Base-by-base conservation (phyloP, 2,888 invertebrate species). In the Ditula angustiorana region DNA sequence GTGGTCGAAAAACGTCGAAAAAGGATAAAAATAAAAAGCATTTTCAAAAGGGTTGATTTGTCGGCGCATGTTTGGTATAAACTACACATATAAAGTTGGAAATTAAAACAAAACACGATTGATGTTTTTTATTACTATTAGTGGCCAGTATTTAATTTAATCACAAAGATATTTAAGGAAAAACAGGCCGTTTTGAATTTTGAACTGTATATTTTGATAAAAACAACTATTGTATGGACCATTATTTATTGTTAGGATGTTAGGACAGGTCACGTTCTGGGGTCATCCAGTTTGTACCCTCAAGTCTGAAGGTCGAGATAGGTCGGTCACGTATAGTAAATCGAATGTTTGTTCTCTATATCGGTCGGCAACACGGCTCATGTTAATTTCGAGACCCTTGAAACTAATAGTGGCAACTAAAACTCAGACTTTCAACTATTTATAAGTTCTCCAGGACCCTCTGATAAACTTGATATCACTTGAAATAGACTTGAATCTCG, bases 271-370 rank as follows among this genome's bases (percentile, higher is more conserved):
- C 77, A 77, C 71, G 75, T 78, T 72, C 68, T 55, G 74, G 73
- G 70, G 76, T 76, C 77, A 44, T 67, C 66, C 59, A 67, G 65
- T 67, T 72, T 21, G 30, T 52, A 26, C 19, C n/a, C 52, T 62
- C 68, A 62, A 72, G 68, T 70, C 68, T 72, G 67, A 67, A 69
- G 68, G 55, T 59, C 41, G 35, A 35, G 16, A 11, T 50, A 56
- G 62, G 57, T 46, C 59, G 57, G 85, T 81, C 85, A 86, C 85
- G 85, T 85, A 83, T 30, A 13, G n/a, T 10, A 41, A 2, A 63
- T 28, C 44, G 63, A 58, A 49, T 63, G 58, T 53, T 64, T 53
- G 28, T 16, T 64, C 52, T 1, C 41, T 24, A 41, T 33, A 49
- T 50, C 41, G 35, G 35, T 47, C 26, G 35, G 30, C 23, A 30